Percentiles rank a stretch among this genome's conserved stretches.
These are phyloP conservation scores for Bombyx mandarina DNA, from an alignment of 1,140 invertebrate species.

Conservation along the genomic window DNA sequence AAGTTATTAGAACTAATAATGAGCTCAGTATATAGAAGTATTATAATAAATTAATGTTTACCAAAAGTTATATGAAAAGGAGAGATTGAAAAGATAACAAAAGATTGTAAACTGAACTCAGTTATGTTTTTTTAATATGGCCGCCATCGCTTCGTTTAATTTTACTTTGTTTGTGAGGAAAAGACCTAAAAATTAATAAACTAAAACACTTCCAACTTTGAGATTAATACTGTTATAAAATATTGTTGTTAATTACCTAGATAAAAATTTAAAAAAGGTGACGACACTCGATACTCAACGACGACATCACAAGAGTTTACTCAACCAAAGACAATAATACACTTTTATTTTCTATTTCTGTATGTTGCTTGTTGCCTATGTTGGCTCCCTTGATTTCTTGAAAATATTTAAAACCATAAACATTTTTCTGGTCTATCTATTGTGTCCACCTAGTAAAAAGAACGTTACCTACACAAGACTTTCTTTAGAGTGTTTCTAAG, in stretches of 20 bases:
- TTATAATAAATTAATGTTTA: neutral
- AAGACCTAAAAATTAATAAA: neutral
- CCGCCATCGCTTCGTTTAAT: constrained; percentile 26
- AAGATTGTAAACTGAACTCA: constrained; percentile 28
- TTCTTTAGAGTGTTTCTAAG: too few species aligned
- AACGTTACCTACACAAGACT: too few species aligned
- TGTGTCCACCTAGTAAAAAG: too few species aligned
- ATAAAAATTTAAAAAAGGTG: constrained; percentile 68
- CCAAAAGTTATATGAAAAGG: neutral
- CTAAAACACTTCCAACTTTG: neutral
- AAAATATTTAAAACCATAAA: too few species aligned
- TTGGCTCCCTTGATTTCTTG: too few species aligned
- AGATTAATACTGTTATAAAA: neutral
- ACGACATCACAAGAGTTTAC: constrained; percentile 56
- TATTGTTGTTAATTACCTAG: constrained; percentile 36
- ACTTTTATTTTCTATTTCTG: neutral
- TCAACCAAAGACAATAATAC: constrained; percentile 9
- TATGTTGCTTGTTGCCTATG: too few species aligned
- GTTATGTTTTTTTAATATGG: constrained; percentile 47
- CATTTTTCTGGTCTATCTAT: too few species aligned
- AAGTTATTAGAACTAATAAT: neutral
- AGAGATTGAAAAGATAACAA: constrained; percentile 39
- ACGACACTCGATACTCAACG: constrained; percentile 63
- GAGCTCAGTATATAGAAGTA: too few species aligned
- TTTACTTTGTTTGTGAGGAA: neutral